Evolutionary conservation across 2,888 invertebrate genomes (phyloP).

Genomic region (Himalopsyche tibetana): DNA sequence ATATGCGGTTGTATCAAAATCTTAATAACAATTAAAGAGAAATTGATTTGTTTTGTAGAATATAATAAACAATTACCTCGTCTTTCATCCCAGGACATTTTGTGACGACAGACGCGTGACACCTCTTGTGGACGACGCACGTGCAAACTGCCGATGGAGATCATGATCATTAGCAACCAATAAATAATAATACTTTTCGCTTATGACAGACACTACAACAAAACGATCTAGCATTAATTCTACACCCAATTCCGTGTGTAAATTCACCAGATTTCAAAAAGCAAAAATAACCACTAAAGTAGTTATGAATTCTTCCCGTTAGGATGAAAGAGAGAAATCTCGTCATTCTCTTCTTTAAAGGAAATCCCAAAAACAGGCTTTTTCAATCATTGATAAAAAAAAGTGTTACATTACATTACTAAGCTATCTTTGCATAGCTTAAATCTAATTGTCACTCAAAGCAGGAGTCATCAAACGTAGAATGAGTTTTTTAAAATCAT

Average conservation of each 20-base stretch:
- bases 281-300: background rate
- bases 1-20: background rate
- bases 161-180: conserved; percentile 18
- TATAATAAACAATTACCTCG: conserved; percentile 77
- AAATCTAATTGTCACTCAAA: too few relatives aligned
- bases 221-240: conserved; percentile 50
- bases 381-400: too few relatives aligned
- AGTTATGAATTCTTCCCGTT: background rate
- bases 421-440: too few relatives aligned
- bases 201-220: too few relatives aligned
- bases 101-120: conserved; percentile 97
- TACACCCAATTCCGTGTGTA: background rate
- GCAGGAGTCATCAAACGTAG: too few relatives aligned
- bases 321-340: too few relatives aligned
- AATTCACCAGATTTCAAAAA: background rate
- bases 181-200: too few relatives aligned
- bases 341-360: too few relatives aligned
- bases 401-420: too few relatives aligned
- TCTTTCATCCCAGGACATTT: conserved; percentile 99
- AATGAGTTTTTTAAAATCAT: too few relatives aligned
- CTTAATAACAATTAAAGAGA: background rate
- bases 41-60: background rate
- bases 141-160: conserved; percentile 89
- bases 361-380: too few relatives aligned
- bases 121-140: conserved; percentile 99